Conservation (phyloP, 2,113 vertebrate genomes). For the Catharus minimus region DNA sequence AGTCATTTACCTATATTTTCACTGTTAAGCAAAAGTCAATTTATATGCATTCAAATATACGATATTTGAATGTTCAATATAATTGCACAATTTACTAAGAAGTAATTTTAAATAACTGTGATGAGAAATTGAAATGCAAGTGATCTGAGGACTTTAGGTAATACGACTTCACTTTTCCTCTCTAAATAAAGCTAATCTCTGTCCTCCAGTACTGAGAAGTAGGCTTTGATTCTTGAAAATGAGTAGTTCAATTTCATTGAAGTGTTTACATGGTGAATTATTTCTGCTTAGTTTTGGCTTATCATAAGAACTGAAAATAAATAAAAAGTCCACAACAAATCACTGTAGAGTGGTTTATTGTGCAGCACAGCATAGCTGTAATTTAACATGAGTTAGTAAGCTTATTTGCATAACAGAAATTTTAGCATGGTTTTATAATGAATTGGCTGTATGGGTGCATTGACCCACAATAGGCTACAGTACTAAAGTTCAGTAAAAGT, state of each 20-base stretch:
- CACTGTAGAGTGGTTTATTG: neutral
- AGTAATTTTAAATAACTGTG: neutral
- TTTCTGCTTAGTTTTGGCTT: conserved; percentile 17
- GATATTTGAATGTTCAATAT: neutral
- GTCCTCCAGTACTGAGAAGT: neutral
- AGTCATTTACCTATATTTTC: neutral
- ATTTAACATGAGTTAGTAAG: conserved; percentile 12
- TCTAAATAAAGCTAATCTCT: conserved; percentile 28
- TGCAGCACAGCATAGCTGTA: neutral
- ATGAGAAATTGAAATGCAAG: conserved; percentile 6
- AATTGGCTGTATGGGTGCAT: neutral
- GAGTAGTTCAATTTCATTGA: neutral
- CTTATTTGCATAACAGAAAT: conserved; percentile 50
- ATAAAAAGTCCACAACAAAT: neutral
- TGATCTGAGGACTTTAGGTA: neutral
- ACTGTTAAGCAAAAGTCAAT: neutral
- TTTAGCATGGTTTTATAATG: conserved; percentile 40
- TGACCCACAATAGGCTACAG: neutral
- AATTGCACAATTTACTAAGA: neutral
- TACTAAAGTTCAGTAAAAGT: neutral
- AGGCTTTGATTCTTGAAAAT: conserved; percentile 11
- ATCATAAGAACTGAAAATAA: neutral
- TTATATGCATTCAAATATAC: neutral
- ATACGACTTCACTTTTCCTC: neutral
- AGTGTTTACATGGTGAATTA: neutral